These are phyloP conservation scores for Ochotona curzoniae DNA, from an alignment of 2,113 vertebrate genomes.

Conservation along the genomic window DNA sequence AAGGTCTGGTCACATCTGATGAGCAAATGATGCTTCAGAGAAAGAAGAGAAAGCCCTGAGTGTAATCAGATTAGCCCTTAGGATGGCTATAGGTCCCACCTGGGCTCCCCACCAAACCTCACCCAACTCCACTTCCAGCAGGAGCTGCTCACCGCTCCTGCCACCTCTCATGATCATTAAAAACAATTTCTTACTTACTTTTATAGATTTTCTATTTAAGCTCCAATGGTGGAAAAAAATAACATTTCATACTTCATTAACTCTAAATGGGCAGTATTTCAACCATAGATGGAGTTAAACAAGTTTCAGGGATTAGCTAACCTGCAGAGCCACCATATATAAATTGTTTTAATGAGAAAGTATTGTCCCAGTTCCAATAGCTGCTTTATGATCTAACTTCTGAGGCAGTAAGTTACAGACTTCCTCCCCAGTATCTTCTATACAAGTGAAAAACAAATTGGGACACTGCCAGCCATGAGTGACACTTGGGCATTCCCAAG, in stretches of 20 bases:
- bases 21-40: neutral
- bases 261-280: conserved; percentile 57
- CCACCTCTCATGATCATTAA: neutral
- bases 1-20: neutral
- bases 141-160: neutral
- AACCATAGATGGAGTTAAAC: conserved; percentile 43
- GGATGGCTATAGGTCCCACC: neutral
- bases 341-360: conserved; percentile 47
- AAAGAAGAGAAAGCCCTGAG: neutral
- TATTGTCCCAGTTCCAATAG: conserved; percentile 31
- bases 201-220: conserved; percentile 41
- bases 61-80: neutral
- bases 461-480: neutral
- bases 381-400: conserved; percentile 46
- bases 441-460: neutral
- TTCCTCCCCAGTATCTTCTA: neutral
- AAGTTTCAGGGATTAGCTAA: conserved; percentile 56
- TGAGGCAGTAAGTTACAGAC: neutral
- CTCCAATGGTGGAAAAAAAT: neutral
- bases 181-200: conserved; percentile 51
- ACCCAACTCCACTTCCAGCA: neutral
- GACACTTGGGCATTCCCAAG: neutral
- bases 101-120: neutral
- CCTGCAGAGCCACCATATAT: neutral
- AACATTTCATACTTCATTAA: conserved; percentile 23